phyloP scores from a whole-genome alignment of 2,888 invertebrate genomes.

The Mylabris sibirica region DNA sequence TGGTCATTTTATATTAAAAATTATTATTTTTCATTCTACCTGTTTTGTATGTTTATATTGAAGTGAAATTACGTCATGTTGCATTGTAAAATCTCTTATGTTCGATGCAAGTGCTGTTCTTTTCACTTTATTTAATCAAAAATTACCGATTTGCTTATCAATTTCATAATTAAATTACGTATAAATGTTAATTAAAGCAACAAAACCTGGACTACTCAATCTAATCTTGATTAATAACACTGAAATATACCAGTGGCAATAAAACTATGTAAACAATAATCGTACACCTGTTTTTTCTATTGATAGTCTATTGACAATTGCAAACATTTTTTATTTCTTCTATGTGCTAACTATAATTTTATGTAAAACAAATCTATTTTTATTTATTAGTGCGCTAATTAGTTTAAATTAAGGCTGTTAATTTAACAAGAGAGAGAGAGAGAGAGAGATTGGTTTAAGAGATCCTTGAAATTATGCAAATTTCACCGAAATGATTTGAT shows the following conservation, averaged over 20 bases:
- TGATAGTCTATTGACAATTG: neutral
- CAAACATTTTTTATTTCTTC: neutral
- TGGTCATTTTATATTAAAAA: neutral
- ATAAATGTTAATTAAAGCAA: no score
- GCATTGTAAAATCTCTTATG: neutral
- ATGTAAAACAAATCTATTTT: neutral
- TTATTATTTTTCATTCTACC: neutral
- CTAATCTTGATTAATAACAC: neutral
- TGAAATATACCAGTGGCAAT: constrained; percentile 22
- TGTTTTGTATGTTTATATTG: neutral
- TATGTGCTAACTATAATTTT: neutral
- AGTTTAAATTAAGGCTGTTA: neutral
- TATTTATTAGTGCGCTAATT: neutral
- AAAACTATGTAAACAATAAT: constrained; percentile 31
- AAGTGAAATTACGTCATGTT: constrained; percentile 2
- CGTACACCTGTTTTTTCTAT: constrained; percentile 26
- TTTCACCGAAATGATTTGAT: constrained; percentile 4
- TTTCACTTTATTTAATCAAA: neutral
- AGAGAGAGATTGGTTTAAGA: neutral
- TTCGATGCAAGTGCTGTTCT: neutral
- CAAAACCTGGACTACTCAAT: neutral
- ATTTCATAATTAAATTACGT: no score
- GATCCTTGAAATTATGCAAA: constrained; percentile 8
- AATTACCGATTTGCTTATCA: neutral
- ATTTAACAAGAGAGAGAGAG: neutral